phyloP scores from a whole-genome alignment of 2,888 invertebrate species.

The Dryomyza anilis region DNA sequence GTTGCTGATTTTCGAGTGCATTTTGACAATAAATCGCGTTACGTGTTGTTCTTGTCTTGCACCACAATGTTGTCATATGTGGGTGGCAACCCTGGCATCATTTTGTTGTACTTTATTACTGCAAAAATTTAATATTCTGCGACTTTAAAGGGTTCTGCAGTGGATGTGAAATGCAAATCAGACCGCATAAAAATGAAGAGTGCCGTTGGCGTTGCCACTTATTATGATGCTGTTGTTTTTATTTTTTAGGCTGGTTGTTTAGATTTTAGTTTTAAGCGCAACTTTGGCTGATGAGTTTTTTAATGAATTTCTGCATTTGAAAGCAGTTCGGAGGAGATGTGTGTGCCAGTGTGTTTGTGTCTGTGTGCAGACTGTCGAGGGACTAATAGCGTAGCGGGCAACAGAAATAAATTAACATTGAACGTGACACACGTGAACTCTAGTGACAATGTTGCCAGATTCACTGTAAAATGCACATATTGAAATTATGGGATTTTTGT shows the following conservation, averaged over 20 bases:
- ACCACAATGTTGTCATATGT: too few relatives aligned
- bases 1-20: too few relatives aligned
- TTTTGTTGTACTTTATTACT: too few relatives aligned
- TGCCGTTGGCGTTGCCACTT: constrained; percentile 30
- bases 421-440: constrained; percentile 18
- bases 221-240: not conserved
- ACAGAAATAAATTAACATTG: constrained; percentile 27
- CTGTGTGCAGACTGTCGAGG: not conserved
- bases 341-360: not conserved
- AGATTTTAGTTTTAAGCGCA: not conserved
- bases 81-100: too few relatives aligned
- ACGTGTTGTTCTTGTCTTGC: too few relatives aligned
- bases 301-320: constrained; percentile 30
- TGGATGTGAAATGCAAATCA: too few relatives aligned
- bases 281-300: constrained; percentile 22
- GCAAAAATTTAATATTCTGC: too few relatives aligned
- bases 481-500: too few relatives aligned
- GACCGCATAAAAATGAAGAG: not conserved
- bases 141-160: too few relatives aligned
- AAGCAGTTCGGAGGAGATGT: constrained; percentile 1
- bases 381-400: constrained; percentile 1
- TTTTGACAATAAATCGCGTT: too few relatives aligned
- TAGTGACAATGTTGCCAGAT: not conserved
- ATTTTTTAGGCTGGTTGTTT: not conserved
- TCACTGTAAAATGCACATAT: too few relatives aligned